Base-by-base conservation (phyloP, 2,888 invertebrate genomes). In the Bugulina stolonifera region DNA sequence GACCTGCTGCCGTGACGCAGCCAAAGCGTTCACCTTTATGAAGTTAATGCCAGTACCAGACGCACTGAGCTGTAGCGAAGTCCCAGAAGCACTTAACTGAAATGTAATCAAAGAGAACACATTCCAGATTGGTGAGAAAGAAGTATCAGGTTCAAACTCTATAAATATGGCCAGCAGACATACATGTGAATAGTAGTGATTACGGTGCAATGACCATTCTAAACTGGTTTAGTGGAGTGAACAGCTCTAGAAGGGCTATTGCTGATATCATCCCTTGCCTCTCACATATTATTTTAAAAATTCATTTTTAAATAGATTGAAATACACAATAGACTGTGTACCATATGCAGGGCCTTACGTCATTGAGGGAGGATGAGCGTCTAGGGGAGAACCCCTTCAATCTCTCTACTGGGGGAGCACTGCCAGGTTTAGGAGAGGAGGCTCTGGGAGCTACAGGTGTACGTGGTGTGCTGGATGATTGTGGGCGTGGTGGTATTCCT, bases 1-100 rank as follows among this genome's bases (percentile, higher is more conserved):
- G 34, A 81, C 76, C 32, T 71, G 72, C 1, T 72, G 52, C 71
- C 78, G 75, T 74, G 76, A 80, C 10, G 78, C 83, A 71, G 77
- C 75, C 32, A 75, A 71, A 22, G 82, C 81, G 76, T 84, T 84
- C 5, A 80, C 73, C 74, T 79, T 81, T 69, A 84, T 80, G 74
- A 82, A 83, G 75, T 83, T 80, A 71, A 81, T 75, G 73, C 81
- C 75, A 71, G 79, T 75, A 23, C 81, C 76, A 1, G 78, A 73
- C 72, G 82, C 69, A 35, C 78, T 77, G 22, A 80, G 77, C 80
- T 81, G 75, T 27, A 75, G 58, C 1, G 73, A 54, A 64, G 64
- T 55, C 5, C 43, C 43, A 43, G 43, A 43, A 10, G 43, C 43
- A 43, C 43, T 43, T 18, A 43, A 18, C 43, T 43, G 43, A 5